Evolutionary conservation across 2,888 invertebrate species (phyloP), one percentile per base, ranked within the genome.

Genomic region (Calameuta filiformis): DNA sequence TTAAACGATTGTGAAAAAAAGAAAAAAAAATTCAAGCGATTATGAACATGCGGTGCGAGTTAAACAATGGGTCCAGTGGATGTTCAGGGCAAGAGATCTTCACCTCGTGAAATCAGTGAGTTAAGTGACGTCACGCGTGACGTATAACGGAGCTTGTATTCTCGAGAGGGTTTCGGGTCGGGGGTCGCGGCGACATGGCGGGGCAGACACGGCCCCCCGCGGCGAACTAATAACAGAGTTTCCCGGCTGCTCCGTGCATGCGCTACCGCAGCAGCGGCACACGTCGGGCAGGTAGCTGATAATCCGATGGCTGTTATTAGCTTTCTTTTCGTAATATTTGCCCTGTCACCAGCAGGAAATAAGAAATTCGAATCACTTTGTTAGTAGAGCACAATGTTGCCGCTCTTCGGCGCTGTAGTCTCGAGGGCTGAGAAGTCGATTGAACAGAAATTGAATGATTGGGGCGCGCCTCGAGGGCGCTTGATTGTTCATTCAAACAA

Each of bases 401-500:
- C 33, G 73, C 68, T 74, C 30, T n/a, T 34, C 75, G 73, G 35
- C 74, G 69, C 76, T 73, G 68, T 73, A 68, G 81, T 82, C 81
- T 82, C 81, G 75, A 81, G 83, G 80, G 81, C 75, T 79, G 80
- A 35, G 86, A 89, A 90, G 90, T 89, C 91, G 91, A 91, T 91
- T 90, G 91, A 91, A 90, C 91, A 87, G 89, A 91, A 91, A 91
- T 91, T 91, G 91, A 91, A 91, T 91, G 91, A 91, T 91, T 90
- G 90, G 89, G 88, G 89, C 87, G 87, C 87, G 87, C 85, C 86
- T 91, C 89, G 90, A 91, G 91, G 91, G 91, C 89, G 90, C 91
- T 91, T 91, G 91, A 91, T 91, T 91, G 91, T 91, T 91, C 91
- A 91, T 91, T 91, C 91, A 91, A 91, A 91, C 90, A 91, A 91